Percentiles rank a stretch among this genome's conserved stretches.
Conservation (phyloP, 2,888 invertebrate genomes). For the Ferrisia virgata region DNA sequence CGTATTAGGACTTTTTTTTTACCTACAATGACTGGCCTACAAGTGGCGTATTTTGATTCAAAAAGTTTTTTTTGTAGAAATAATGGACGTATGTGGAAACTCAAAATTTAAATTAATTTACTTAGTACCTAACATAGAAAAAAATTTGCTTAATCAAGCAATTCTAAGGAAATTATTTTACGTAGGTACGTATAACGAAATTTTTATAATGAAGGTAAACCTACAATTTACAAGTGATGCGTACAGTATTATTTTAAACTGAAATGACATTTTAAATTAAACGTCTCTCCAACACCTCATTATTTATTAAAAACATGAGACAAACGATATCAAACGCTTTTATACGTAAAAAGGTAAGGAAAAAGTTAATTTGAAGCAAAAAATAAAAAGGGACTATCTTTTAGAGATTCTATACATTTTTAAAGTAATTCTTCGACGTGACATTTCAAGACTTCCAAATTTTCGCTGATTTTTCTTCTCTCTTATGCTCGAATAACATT, state of each 20-base stretch:
- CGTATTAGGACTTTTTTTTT: too few relatives aligned
- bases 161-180: background rate
- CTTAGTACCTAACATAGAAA: background rate
- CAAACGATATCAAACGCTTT: conserved; percentile 3
- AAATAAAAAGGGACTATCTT: background rate
- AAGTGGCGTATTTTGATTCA: too few relatives aligned
- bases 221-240: background rate
- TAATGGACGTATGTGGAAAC: too few relatives aligned
- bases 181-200: background rate
- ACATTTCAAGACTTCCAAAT: background rate
- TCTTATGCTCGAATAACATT: background rate
- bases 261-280: background rate
- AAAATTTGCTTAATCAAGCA: background rate
- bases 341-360: background rate
- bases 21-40: too few relatives aligned
- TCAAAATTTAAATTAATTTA: too few relatives aligned
- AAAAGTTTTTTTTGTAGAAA: too few relatives aligned
- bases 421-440: background rate
- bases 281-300: background rate
- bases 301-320: background rate
- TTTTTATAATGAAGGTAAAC: background rate
- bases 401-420: background rate
- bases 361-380: background rate
- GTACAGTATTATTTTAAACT: background rate
- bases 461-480: background rate